Evolutionary conservation across 2,797 vertebrate species (phyloP).

Genomic region (Tiaroga cobitis): DNA sequence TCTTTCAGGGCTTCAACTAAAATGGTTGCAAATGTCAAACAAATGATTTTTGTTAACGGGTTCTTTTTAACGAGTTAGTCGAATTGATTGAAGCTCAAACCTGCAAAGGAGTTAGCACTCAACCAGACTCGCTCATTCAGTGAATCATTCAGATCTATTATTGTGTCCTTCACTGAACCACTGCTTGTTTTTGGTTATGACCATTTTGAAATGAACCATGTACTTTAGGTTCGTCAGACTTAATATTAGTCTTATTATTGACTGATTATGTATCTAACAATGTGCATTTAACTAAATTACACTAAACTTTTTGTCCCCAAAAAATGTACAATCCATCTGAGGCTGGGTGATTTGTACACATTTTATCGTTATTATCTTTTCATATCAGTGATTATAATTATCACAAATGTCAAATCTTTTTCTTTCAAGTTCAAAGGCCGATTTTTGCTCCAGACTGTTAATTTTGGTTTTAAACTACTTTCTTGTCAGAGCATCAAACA

Average conservation of each 20-base stretch:
- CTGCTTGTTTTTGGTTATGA: background rate
- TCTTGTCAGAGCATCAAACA: no score
- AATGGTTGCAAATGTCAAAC: background rate
- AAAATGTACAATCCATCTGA: no score
- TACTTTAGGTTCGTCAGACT: background rate
- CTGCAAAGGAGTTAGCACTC: background rate
- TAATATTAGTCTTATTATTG: background rate
- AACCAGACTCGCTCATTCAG: background rate
- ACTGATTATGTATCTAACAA: background rate
- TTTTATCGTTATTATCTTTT: no score
- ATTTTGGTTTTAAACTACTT: no score
- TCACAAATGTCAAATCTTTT: no score
- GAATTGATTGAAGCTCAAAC: background rate
- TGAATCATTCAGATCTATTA: background rate
- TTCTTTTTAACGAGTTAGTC: background rate
- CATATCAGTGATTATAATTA: no score
- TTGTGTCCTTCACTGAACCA: background rate
- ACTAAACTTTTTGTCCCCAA: no score
- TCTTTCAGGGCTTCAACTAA: background rate
- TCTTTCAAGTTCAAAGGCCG: no score
- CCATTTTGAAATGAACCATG: background rate
- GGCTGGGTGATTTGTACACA: no score
- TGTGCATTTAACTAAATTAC: background rate
- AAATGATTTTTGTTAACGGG: background rate
- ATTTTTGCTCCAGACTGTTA: no score